Conservation (phyloP, 1,140 invertebrate species). For the Drosophila ercepeae region DNA sequence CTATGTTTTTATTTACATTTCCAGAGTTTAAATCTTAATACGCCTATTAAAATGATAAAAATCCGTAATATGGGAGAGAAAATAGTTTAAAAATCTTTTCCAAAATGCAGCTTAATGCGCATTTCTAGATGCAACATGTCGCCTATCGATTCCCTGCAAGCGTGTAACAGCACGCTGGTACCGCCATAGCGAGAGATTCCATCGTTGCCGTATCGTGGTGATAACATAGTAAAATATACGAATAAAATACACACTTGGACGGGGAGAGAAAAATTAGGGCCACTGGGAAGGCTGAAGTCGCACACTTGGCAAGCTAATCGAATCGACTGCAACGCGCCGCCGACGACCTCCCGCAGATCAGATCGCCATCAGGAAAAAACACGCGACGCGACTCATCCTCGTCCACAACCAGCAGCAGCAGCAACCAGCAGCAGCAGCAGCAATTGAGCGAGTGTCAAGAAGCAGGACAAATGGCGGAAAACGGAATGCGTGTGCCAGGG, state of each 20-base stretch:
- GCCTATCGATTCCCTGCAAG: neutral
- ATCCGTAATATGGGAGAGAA: no score
- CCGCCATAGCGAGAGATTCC: neutral
- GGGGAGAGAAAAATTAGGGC: conserved; percentile 78
- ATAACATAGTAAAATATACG: conserved; percentile 40
- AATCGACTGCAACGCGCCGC: conserved; percentile 50
- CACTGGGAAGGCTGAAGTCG: conserved; percentile 74
- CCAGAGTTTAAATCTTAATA: no score
- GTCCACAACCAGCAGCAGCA: conserved; percentile 2
- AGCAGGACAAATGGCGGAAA: conserved; percentile 82
- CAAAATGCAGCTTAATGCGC: neutral
- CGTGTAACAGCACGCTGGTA: conserved; percentile 23
- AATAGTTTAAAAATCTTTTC: no score
- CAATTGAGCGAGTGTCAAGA: conserved; percentile 24
- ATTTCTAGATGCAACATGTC: neutral
- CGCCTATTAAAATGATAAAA: no score
- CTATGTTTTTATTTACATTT: no score
- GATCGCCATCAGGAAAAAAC: conserved; percentile 34
- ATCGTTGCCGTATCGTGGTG: conserved; percentile 22
- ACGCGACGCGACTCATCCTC: conserved; percentile 14
- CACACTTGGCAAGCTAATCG: conserved; percentile 66
- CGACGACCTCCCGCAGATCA: conserved; percentile 25
- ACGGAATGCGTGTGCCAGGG: conserved; percentile 79
- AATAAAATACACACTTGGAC: conserved; percentile 59
- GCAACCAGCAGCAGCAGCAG: conserved; percentile 9